A percentile compares a stretch with the other conserved stretches of the same genome.
These are phyloP conservation scores for Diglossa cyanea DNA, from an alignment of 2,797 vertebrate genomes.

Conservation along the genomic window DNA sequence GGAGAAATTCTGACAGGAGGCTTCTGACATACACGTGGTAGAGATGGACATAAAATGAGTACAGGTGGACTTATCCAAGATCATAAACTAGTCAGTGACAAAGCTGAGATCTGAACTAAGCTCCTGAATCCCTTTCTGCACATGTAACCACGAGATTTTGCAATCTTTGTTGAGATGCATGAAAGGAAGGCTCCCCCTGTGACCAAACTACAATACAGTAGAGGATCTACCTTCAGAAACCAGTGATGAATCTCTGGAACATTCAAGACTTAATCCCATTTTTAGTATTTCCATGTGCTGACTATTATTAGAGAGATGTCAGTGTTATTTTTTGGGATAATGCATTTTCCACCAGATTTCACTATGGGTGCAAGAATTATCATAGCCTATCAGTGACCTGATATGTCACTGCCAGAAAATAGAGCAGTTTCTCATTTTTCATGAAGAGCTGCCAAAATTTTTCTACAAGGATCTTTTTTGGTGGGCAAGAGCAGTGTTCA, in stretches of 20 bases:
- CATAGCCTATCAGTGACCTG: background rate
- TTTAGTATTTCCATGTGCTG: background rate
- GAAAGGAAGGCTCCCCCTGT: background rate
- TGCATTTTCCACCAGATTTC: background rate
- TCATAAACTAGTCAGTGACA: background rate
- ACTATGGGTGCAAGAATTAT: background rate
- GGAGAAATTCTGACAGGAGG: background rate
- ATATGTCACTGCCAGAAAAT: background rate
- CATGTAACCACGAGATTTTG: fast-evolving
- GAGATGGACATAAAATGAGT: background rate
- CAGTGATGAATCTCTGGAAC: background rate
- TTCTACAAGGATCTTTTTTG: background rate
- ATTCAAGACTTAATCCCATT: background rate
- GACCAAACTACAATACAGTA: background rate
- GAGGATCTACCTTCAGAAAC: background rate
- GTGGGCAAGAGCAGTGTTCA: background rate
- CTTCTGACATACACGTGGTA: background rate
- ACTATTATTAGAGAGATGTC: background rate
- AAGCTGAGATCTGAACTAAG: background rate
- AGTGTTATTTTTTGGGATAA: background rate
- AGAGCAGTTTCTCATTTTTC: background rate
- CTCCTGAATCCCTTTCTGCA: background rate
- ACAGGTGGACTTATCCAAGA: background rate
- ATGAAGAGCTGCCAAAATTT: background rate
- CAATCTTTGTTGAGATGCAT: background rate